phyloP scores from a whole-genome alignment of 1,140 invertebrate genomes.

The Paracyclopina nana region DNA sequence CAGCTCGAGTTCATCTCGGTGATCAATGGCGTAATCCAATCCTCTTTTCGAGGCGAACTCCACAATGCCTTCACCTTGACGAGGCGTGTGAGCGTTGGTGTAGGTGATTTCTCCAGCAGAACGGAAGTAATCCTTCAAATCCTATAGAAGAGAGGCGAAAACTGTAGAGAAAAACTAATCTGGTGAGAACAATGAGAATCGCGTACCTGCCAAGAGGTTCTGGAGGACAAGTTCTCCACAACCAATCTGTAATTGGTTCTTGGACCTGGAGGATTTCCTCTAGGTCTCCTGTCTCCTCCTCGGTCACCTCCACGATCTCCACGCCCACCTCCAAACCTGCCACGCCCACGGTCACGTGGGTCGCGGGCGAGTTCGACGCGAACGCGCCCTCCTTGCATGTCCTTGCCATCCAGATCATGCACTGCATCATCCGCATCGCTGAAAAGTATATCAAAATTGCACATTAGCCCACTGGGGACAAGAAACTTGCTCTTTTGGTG shows the following conservation, averaged over 20 bases:
- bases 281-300: background rate
- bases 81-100: conserved; percentile 92
- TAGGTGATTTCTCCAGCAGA: conserved; percentile 90
- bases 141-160: no score
- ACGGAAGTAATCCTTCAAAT: conserved; percentile 98
- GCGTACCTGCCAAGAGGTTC: conserved; percentile 75
- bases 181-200: no score
- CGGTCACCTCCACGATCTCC: background rate
- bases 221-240: conserved; percentile 90
- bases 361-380: conserved; percentile 5
- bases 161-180: no score
- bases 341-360: background rate
- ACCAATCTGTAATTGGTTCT: conserved; percentile 77
- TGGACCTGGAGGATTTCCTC: conserved; percentile 14
- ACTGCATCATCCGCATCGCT: conserved; percentile 96
- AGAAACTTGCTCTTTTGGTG: no score
- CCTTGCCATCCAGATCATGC: conserved; percentile 91
- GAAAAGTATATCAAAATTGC: no score
- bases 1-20: conserved; percentile 83
- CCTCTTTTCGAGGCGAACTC: conserved; percentile 72
- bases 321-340: background rate
- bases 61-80: conserved; percentile 86
- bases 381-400: conserved; percentile 50
- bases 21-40: conserved; percentile 86
- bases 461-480: no score